Evolutionary conservation across 2,888 invertebrate species (phyloP), one percentile per base, ranked within the genome.

Genomic region (Patella caerulea): DNA sequence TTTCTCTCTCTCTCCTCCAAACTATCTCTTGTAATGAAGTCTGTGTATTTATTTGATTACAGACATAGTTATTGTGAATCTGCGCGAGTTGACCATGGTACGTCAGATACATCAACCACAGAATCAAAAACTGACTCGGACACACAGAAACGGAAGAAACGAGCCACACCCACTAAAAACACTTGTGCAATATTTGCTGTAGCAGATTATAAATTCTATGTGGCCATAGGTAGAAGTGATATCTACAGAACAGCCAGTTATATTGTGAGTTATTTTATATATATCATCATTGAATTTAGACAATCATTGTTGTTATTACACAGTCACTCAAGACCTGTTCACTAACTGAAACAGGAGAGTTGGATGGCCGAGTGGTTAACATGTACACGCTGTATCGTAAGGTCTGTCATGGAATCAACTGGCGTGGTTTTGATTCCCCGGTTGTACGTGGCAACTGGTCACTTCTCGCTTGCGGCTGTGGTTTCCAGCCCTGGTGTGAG

Each of bases 171-270:
- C 15, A 69, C 74, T 34, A 81, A 81, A 55, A 86, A 87, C 72
- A 86, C 86, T 2, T 98, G 98, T 88, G 96, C 97, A 0, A 91
- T 98, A 76, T 93, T 97, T 3, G 93, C 98, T 72, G 98, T 98
- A 0, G 98, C 98, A 0, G 98, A 98, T 92, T 98, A 98, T 91
- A 94, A 97, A 87, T 98, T 98, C 92, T 98, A 96, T 91, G 95
- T 96, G 91, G 96, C 97, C 93, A 98, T 98, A 96, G 98, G 98
- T 17, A 96, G 96, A 2, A 95, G 96, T 85, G 97, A 96, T 90
- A 96, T 97, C 3, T 97, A 97, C 93, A 97, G 96, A 72, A 98
- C 98, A n/a, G 97, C 97, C 72, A 97, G 97, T 93, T 98, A 98
- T 92, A 93, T 98, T 93, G 97, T 97, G 93, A 82, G 86, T 83